Conservation (phyloP, 2,797 vertebrate genomes). For the Enteromius viviparus region DNA sequence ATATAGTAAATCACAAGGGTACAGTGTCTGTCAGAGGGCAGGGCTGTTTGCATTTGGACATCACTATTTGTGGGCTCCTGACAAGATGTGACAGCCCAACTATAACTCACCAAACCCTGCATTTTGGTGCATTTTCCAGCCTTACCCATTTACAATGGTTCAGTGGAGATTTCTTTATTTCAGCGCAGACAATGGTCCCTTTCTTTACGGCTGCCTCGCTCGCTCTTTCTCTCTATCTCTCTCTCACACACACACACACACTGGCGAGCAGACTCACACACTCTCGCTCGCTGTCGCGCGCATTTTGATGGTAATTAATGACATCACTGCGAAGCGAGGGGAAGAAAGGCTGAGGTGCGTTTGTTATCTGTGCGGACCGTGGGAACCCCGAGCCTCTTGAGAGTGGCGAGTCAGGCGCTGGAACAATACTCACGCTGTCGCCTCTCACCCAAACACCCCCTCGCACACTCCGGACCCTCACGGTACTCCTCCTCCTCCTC, state of each 20-base stretch:
- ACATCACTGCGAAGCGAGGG: slow-evolving; percentile 77
- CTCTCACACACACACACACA: slow-evolving; percentile 47
- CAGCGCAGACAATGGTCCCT: slow-evolving; percentile 81
- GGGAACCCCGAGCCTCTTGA: slow-evolving; percentile 82
- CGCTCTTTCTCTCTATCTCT: slow-evolving; percentile 45
- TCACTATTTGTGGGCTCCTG: slow-evolving; percentile 82
- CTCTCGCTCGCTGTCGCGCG: slow-evolving; percentile 77
- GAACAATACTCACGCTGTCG: slow-evolving; percentile 82
- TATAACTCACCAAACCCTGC: slow-evolving; percentile 78
- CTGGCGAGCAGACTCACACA: slow-evolving; percentile 69
- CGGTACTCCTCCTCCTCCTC: slow-evolving; percentile 64
- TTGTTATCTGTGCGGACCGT: slow-evolving; percentile 84
- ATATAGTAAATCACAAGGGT: slow-evolving; percentile 65
- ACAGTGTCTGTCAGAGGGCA: slow-evolving; percentile 70
- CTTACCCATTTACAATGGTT: slow-evolving; percentile 92
- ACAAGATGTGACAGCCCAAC: slow-evolving; percentile 82
- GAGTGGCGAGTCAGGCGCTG: slow-evolving; percentile 82
- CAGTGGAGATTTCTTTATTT: slow-evolving; percentile 97
- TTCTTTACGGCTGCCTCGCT: slow-evolving; percentile 73
- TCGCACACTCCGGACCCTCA: slow-evolving; percentile 70
- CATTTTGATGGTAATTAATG: slow-evolving; percentile 89
- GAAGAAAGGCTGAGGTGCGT: slow-evolving; percentile 67
- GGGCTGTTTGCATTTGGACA: slow-evolving; percentile 71
- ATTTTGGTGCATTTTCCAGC: slow-evolving; percentile 86
- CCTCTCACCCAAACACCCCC: slow-evolving; percentile 82